These are phyloP conservation scores for Portunus trituberculatus DNA, from an alignment of 1,140 invertebrate genomes.

Conservation along the genomic window DNA sequence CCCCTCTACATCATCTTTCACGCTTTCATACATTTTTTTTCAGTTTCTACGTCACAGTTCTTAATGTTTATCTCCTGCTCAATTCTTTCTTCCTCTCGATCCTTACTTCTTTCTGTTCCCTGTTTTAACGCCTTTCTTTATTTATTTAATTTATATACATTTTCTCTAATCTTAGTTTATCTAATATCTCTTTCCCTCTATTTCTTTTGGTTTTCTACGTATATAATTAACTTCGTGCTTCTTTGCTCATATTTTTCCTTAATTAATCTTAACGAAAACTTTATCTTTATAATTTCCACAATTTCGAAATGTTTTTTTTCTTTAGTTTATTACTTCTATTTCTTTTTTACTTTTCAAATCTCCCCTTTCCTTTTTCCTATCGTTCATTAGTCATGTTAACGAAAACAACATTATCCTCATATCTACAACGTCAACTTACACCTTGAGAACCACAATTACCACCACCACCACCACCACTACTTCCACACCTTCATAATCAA, in stretches of 20 bases:
- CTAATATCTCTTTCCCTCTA: background rate
- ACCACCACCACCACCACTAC: constrained; percentile 15
- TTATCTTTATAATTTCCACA: too few relatives aligned
- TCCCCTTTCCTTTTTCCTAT: too few relatives aligned
- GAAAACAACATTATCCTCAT: too few relatives aligned
- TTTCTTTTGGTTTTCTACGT: background rate
- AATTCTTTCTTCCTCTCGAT: background rate
- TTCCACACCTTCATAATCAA: background rate
- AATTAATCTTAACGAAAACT: too few relatives aligned
- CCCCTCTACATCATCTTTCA: too few relatives aligned
- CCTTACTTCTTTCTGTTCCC: background rate
- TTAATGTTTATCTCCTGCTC: background rate
- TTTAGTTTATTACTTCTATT: background rate
- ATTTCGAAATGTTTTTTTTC: background rate
- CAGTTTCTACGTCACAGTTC: too few relatives aligned
- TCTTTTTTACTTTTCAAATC: too few relatives aligned
- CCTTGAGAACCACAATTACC: background rate
- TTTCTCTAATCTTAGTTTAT: background rate
- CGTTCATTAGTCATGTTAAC: too few relatives aligned
- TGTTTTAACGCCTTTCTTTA: background rate
- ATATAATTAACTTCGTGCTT: background rate
- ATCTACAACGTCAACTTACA: background rate
- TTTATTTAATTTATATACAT: background rate
- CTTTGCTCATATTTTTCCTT: background rate
- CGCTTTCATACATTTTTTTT: too few relatives aligned